phyloP scores from a whole-genome alignment of 2,888 invertebrate genomes.

The Venusia cambrica region DNA sequence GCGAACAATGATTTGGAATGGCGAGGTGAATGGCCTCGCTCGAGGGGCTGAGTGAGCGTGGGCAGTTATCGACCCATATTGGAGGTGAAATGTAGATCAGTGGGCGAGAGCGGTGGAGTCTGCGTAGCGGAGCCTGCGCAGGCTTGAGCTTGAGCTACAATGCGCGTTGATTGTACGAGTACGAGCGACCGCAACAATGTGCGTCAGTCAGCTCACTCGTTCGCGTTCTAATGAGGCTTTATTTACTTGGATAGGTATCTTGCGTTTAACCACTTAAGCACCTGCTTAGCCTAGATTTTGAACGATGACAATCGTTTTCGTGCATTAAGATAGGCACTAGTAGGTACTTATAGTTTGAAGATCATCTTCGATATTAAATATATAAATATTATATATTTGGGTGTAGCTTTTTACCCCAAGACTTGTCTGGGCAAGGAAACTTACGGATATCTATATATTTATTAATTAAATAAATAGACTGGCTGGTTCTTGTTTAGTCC shows the following conservation, averaged over 20 bases:
- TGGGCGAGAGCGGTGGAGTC: constrained; percentile 81
- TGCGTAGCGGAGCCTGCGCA: constrained; percentile 53
- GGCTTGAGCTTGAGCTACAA: constrained; percentile 27
- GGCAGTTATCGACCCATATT: constrained; percentile 82
- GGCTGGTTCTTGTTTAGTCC: too few species aligned
- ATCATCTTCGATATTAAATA: too few species aligned
- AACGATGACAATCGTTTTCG: too few species aligned
- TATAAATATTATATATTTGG: too few species aligned
- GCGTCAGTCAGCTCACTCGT: constrained; percentile 6
- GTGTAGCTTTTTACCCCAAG: too few species aligned
- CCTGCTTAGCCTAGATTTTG: neutral
- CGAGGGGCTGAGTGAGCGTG: constrained; percentile 79
- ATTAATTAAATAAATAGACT: too few species aligned
- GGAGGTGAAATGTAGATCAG: constrained; percentile 81
- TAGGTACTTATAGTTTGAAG: too few species aligned
- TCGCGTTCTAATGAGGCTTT: constrained; percentile 14
- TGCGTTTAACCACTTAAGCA: constrained; percentile 2
- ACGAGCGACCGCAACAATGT: constrained; percentile 18
- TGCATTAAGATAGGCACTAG: too few species aligned
- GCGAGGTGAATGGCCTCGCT: constrained; percentile 77
- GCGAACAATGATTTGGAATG: constrained; percentile 80
- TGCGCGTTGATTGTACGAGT: constrained; percentile 20
- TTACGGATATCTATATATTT: too few species aligned
- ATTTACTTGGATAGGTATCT: constrained; percentile 5
- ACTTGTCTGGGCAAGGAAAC: too few species aligned